phyloP scores from a whole-genome alignment of 2,113 vertebrate genomes.

The Setophaga kirtlandii region DNA sequence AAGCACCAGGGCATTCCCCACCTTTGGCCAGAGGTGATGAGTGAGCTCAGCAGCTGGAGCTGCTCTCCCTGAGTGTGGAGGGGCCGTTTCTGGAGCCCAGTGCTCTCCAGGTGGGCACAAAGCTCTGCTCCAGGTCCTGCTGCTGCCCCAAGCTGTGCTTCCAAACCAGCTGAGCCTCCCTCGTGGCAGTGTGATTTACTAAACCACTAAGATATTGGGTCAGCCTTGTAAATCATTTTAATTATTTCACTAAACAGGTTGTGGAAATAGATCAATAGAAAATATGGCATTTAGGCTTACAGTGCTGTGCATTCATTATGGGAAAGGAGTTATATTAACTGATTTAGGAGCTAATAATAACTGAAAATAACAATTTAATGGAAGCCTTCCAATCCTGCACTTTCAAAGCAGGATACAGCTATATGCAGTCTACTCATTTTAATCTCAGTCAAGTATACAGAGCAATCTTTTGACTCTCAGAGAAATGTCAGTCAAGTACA shows the following conservation, averaged over 20 bases:
- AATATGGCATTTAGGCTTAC: conserved; percentile 57
- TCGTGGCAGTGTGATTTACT: conserved; percentile 32
- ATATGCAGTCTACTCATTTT: not conserved
- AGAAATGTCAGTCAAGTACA: conserved; percentile 14
- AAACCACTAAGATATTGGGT: conserved; percentile 59
- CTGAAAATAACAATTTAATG: conserved; percentile 61
- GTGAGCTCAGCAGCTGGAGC: not conserved
- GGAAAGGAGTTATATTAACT: conserved; percentile 61
- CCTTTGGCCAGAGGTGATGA: not conserved
- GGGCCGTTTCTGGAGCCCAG: fast-evolving
- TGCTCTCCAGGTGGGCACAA: not conserved
- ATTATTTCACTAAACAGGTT: conserved; percentile 69
- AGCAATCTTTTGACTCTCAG: conserved; percentile 20
- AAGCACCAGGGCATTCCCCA: not conserved
- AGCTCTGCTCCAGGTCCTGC: not conserved
- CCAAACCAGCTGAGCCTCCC: conserved; percentile 6
- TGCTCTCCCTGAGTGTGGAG: fast-evolving
- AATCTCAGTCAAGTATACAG: conserved; percentile 18
- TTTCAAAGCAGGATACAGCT: conserved; percentile 21
- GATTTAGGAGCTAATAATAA: conserved; percentile 62
- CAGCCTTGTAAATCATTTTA: conserved; percentile 60
- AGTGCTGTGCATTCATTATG: conserved; percentile 46
- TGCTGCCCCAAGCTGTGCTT: not conserved
- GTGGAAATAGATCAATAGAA: conserved; percentile 63
- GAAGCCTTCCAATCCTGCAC: conserved; percentile 42